Base-by-base conservation (phyloP, 2,888 invertebrate genomes). In the Caenorhabditis sp. region DNA sequence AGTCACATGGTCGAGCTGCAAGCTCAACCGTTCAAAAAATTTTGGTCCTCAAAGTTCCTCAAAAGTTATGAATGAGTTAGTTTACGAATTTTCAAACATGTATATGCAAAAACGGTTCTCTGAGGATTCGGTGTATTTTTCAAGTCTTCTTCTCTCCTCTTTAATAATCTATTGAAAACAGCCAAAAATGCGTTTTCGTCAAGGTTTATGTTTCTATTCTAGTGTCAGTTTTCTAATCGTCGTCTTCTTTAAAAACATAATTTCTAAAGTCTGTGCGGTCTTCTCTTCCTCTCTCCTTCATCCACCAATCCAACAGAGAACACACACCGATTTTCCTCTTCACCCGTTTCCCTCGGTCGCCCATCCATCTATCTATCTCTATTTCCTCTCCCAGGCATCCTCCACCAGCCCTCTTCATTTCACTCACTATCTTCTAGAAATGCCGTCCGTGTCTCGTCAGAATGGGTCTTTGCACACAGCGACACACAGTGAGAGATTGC, bases 381-480 rank as follows among this genome's bases (percentile, higher is more conserved):
- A 1, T n/a, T 59, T 35, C 59, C 14, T 14, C 26, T 49, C 12
- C 31, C 63, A 6, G 19, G 19, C 19, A 19, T 66, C 66, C 47
- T n/a, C 19, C 16, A 7, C 49, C 35, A 51, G 10, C 19, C 19
- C 51, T 51, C 66, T n/a, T 3, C 66, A 19, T 26, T 64, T 64
- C 47, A 26, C 66, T 22, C 35, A 22, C 66, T 66, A 66, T 66
- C 31, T 66, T 35, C 49, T 35, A 38, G 38, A 31, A 51, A 35
- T 66, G 66, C 16, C 66, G 31, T 31, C 16, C 66, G 31, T 31
- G 47, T 22, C 66, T 47, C 51, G 66, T 49, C 66, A 49, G 31
- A 22, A 38, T 38, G 38, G 26, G n/a, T 28, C 35, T 19, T 31
- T 19, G 31, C 68, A 54, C 66, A 66, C 54, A 41, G 54, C 14